phyloP scores from a whole-genome alignment of 2,113 vertebrate genomes.

The Willisornis vidua region DNA sequence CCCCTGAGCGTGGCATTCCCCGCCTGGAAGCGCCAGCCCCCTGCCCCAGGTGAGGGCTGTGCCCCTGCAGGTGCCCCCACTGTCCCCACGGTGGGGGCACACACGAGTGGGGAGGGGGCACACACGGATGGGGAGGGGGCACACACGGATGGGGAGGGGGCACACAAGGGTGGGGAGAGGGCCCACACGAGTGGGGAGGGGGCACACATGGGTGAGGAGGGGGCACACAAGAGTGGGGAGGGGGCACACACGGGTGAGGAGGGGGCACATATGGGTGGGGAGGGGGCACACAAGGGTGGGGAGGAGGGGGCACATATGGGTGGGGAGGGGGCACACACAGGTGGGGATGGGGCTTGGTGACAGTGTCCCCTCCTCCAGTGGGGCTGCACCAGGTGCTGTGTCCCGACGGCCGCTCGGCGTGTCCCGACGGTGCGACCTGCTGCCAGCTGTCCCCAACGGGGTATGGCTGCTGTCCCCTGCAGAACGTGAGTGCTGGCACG shows the following conservation, averaged over 20 bases:
- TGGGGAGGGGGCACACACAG: no score
- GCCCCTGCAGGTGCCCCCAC: rapidly evolving
- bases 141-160: no score
- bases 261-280: no score
- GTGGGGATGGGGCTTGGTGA: not conserved
- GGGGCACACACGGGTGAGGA: no score
- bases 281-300: no score
- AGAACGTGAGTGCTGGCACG: conserved; percentile 4
- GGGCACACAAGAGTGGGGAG: no score
- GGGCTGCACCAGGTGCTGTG: not conserved
- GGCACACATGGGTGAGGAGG: no score
- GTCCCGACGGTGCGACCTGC: conserved; percentile 15
- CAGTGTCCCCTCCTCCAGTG: not conserved
- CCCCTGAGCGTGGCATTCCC: not conserved
- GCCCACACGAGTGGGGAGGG: no score
- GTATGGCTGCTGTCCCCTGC: conserved; percentile 25
- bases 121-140: no score
- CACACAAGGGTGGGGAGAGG: no score
- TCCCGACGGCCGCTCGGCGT: not conserved
- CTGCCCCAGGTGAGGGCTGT: not conserved
- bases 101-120: no score
- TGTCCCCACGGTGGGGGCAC: not conserved
- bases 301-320: no score
- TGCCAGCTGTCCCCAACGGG: not conserved
- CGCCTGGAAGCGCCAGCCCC: not conserved